Percentiles rank a stretch among this genome's conserved stretches.
Evolutionary conservation across 2,113 vertebrate genomes (phyloP).

Genomic region (Laticauda laticaudata): DNA sequence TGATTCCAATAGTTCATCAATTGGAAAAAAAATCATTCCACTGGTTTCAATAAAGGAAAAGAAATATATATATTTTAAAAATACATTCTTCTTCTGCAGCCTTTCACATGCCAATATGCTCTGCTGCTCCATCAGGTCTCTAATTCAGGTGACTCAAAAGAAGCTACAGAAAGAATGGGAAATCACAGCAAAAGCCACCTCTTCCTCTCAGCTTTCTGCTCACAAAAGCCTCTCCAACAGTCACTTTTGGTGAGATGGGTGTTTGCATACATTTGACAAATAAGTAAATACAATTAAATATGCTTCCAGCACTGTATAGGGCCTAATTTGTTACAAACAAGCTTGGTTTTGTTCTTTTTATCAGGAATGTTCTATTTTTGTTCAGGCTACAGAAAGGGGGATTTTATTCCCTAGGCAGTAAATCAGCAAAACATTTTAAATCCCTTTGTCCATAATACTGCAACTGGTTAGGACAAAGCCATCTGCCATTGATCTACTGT

Average conservation of each 20-base stretch:
- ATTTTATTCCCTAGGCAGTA: background rate
- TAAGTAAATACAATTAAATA: background rate
- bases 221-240: background rate
- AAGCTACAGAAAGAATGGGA: background rate
- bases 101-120: background rate
- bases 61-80: background rate
- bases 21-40: background rate
- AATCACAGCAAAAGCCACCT: background rate
- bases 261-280: background rate
- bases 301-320: too few species aligned
- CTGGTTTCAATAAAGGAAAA: background rate
- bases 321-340: background rate
- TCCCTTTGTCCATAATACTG: background rate
- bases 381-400: background rate
- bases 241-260: background rate
- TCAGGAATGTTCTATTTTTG: background rate
- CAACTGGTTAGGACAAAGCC: constrained; percentile 26
- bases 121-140: background rate
- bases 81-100: background rate
- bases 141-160: background rate
- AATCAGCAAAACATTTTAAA: constrained; percentile 22
- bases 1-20: background rate
- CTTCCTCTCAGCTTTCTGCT: too few species aligned
- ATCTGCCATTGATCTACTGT: constrained; percentile 19
- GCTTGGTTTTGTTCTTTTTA: background rate